Percentiles rank a stretch among this genome's conserved stretches.
Evolutionary conservation across 2,113 vertebrate genomes (phyloP).

Genomic region (Gracilinanus agilis): DNA sequence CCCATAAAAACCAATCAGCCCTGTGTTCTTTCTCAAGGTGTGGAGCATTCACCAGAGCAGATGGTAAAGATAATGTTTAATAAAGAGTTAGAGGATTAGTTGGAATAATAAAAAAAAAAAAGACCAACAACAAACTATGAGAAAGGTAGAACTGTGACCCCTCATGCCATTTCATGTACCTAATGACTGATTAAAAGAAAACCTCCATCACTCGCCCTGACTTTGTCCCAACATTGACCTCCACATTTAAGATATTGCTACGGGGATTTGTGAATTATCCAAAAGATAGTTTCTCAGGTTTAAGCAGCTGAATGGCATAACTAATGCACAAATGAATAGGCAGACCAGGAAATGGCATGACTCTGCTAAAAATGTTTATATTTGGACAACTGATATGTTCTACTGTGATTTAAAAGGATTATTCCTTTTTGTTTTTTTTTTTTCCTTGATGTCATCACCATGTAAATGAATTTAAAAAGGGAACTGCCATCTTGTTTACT

Average conservation of each 20-base stretch:
- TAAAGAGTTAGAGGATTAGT: slow-evolving; percentile 87
- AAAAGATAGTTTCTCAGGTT: slow-evolving; percentile 78
- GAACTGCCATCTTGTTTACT: slow-evolving; percentile 78
- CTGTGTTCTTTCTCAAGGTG: slow-evolving; percentile 81
- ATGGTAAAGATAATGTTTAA: slow-evolving; percentile 90
- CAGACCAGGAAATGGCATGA: slow-evolving; percentile 77
- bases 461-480: slow-evolving; percentile 83
- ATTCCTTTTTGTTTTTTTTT: neutral
- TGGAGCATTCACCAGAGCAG: slow-evolving; percentile 84
- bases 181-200: slow-evolving; percentile 81
- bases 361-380: slow-evolving; percentile 82
- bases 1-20: slow-evolving; percentile 84
- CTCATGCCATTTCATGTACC: slow-evolving; percentile 84
- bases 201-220: slow-evolving; percentile 75
- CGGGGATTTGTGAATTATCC: slow-evolving; percentile 80
- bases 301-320: slow-evolving; percentile 78
- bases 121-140: slow-evolving; percentile 81
- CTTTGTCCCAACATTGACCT: slow-evolving; percentile 75
- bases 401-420: slow-evolving; percentile 73
- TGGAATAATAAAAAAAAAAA: slow-evolving; percentile 68
- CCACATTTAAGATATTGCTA: slow-evolving; percentile 67
- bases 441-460: slow-evolving; percentile 74
- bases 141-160: slow-evolving; percentile 83
- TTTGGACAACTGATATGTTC: slow-evolving; percentile 81
- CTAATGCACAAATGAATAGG: slow-evolving; percentile 83